Evolutionary conservation across 2,797 vertebrate genomes (phyloP).

Genomic region (Anguilla anguilla): DNA sequence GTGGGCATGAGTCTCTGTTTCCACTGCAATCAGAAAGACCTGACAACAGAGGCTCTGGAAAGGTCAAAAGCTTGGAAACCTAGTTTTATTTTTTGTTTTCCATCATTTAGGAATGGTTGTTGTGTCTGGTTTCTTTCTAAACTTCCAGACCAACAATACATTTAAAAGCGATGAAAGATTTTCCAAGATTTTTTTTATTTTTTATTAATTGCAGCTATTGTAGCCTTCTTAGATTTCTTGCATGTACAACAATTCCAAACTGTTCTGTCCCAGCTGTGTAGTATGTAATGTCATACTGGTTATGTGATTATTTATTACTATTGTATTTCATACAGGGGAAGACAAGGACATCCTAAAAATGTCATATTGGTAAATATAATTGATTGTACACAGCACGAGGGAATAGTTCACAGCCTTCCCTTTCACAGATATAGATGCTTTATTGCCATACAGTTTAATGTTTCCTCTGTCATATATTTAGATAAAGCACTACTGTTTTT

Average conservation of each 20-base stretch:
- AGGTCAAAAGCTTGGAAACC: not conserved
- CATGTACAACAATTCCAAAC: not conserved
- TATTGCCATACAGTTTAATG: not conserved
- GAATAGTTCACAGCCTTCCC: not conserved
- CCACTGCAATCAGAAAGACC: not conserved
- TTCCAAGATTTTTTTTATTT: not conserved
- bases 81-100: not conserved
- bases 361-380: not conserved
- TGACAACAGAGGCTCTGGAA: not conserved
- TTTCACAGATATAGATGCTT: slow-evolving; percentile 1
- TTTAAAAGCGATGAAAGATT: not conserved
- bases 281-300: not conserved
- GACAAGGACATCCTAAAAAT: not conserved
- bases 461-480: not conserved
- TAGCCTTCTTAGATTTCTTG: not conserved
- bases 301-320: not conserved
- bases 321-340: not conserved
- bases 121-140: not conserved
- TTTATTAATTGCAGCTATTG: not conserved
- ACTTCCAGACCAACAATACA: not conserved
- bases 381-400: not conserved
- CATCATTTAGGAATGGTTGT: not conserved
- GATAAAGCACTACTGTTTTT: not conserved
- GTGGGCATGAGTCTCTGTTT: not conserved
- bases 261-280: not conserved